These are phyloP conservation scores for Amblyopsis hoosieri DNA, from an alignment of 2,797 vertebrate species.

Conservation along the genomic window DNA sequence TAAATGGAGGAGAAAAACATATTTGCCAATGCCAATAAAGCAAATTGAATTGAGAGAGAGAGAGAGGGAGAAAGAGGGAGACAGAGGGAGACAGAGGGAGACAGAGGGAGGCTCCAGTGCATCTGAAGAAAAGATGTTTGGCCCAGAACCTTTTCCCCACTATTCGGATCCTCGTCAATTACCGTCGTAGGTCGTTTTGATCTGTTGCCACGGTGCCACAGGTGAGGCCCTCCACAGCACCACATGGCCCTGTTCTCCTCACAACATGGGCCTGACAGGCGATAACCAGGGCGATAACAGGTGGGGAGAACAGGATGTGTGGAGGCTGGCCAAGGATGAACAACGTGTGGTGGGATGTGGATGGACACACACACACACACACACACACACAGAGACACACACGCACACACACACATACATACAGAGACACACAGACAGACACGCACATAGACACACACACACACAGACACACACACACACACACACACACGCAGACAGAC, in stretches of 20 bases:
- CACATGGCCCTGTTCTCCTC: slow-evolving; percentile 14
- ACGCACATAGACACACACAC: too few species aligned
- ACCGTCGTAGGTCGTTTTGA: slow-evolving; percentile 39
- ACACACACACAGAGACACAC: slow-evolving; percentile 9
- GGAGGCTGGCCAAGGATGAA: slow-evolving; percentile 7
- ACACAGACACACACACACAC: too few species aligned
- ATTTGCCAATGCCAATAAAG: too few species aligned
- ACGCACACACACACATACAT: too few species aligned
- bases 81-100: too few species aligned
- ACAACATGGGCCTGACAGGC: slow-evolving; percentile 26
- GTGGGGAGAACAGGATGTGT: slow-evolving; percentile 20
- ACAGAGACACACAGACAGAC: too few species aligned
- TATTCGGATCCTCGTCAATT: slow-evolving; percentile 51
- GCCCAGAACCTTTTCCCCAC: slow-evolving; percentile 24
- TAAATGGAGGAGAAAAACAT: too few species aligned
- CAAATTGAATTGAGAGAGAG: too few species aligned
- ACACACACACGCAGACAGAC: too few species aligned
- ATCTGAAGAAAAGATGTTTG: slow-evolving; percentile 64
- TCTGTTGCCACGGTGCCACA: slow-evolving; percentile 46
- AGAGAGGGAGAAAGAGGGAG: too few species aligned
- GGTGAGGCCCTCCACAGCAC: slow-evolving; percentile 35
- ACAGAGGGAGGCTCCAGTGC: slow-evolving; percentile 23
- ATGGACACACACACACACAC: slow-evolving; percentile 23
- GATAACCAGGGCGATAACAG: slow-evolving; percentile 29
- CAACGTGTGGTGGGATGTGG: slow-evolving; percentile 2